phyloP scores from a whole-genome alignment of 1,140 invertebrate species.

The Bombus balteatus region DNA sequence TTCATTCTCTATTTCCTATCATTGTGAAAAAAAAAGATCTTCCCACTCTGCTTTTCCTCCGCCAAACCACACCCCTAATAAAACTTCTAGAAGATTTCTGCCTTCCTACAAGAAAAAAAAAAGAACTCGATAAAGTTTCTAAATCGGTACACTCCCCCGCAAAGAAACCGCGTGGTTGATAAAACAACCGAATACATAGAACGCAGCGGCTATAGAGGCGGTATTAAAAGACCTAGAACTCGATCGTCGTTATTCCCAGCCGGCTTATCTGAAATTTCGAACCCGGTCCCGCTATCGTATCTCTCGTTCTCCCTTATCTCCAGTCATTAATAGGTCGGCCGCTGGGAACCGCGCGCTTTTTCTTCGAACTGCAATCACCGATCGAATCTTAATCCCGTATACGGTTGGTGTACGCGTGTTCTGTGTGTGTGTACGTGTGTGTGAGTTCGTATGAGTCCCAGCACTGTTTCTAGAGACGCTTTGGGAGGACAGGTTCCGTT shows the following conservation, averaged over 20 bases:
- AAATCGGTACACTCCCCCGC: background rate
- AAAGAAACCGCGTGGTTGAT: background rate
- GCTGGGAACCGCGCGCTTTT: conserved; percentile 24
- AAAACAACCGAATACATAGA: conserved; percentile 6
- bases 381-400: conserved; percentile 51
- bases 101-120: background rate
- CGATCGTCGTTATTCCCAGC: conserved; percentile 29
- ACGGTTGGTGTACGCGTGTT: fast-evolving
- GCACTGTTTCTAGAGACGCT: conserved; percentile 16
- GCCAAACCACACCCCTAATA: too few relatives aligned
- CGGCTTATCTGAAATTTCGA: conserved; percentile 49
- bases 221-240: conserved; percentile 21
- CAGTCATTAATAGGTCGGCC: conserved; percentile 39
- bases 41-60: background rate
- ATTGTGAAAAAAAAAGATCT: background rate
- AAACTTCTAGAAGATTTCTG: background rate
- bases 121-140: background rate
- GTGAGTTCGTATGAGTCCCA: background rate
- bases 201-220: background rate
- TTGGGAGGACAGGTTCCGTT: conserved; percentile 70
- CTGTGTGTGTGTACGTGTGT: too few relatives aligned
- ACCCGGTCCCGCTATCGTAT: background rate
- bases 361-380: conserved; percentile 48
- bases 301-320: conserved; percentile 24
- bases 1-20: background rate